These are phyloP conservation scores for Rosalia funebris DNA, from an alignment of 2,888 invertebrate species.

Conservation along the genomic window DNA sequence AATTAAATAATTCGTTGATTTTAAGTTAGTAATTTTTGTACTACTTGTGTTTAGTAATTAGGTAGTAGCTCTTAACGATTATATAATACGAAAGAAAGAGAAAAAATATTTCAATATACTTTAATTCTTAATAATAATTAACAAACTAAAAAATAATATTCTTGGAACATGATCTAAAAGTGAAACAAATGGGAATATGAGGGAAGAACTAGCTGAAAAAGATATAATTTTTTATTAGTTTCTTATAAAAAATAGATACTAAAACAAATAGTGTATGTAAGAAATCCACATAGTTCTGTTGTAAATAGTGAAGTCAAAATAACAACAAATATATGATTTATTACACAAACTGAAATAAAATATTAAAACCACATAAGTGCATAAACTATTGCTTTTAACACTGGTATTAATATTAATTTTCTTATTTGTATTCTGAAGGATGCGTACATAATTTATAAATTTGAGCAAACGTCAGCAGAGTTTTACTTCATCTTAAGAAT, in stretches of 20 bases:
- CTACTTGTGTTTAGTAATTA: too few relatives aligned
- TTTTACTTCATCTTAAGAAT: background rate
- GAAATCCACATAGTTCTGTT: background rate
- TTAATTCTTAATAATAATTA: too few relatives aligned
- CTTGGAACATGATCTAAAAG: too few relatives aligned
- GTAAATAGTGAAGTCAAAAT: background rate
- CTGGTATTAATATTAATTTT: constrained; percentile 10
- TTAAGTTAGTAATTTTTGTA: too few relatives aligned
- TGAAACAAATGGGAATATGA: background rate
- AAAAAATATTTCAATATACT: too few relatives aligned
- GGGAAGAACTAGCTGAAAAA: constrained; percentile 4
- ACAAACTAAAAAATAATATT: too few relatives aligned
- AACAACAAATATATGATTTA: background rate
- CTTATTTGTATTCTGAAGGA: background rate
- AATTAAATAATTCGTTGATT: too few relatives aligned
- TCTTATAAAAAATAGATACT: constrained; percentile 24
- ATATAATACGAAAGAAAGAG: too few relatives aligned
- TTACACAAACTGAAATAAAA: background rate
- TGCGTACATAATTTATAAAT: constrained; percentile 5
- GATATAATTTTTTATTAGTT: constrained; percentile 17
- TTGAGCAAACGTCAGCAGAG: constrained; percentile 2
- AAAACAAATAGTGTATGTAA: background rate
- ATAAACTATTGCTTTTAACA: constrained; percentile 8
- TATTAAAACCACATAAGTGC: constrained; percentile 3
- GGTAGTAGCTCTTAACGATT: too few relatives aligned